Evolutionary conservation across 2,888 invertebrate species (phyloP).

Genomic region (Clivina fossor): DNA sequence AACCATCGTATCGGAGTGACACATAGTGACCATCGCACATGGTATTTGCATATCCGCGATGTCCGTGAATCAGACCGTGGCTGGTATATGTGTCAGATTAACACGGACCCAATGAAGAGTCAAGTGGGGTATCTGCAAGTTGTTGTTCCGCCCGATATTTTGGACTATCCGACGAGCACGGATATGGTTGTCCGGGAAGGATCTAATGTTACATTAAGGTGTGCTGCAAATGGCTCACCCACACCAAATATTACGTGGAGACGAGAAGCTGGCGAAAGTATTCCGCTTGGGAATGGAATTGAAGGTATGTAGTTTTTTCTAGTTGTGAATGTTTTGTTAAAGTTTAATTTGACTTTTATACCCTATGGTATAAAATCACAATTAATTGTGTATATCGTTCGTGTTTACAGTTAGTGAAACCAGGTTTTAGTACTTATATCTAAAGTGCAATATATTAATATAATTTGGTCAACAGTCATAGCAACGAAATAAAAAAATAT

Average conservation of each 20-base stretch:
- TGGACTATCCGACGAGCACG: slow-evolving; percentile 83
- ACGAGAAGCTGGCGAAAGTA: slow-evolving; percentile 72
- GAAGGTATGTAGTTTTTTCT: slow-evolving; percentile 62
- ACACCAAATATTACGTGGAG: slow-evolving; percentile 85
- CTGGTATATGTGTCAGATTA: slow-evolving; percentile 87
- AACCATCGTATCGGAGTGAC: slow-evolving; percentile 77
- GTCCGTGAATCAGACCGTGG: slow-evolving; percentile 77
- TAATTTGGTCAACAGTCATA: too few relatives aligned
- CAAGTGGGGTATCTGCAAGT: slow-evolving; percentile 53
- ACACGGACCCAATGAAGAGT: slow-evolving; percentile 85
- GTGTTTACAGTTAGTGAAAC: too few relatives aligned
- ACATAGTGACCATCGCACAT: slow-evolving; percentile 76
- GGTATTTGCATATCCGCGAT: slow-evolving; percentile 79
- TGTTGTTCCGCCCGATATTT: slow-evolving; percentile 78
- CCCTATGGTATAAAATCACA: too few relatives aligned
- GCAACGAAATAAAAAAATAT: too few relatives aligned
- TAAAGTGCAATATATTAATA: too few relatives aligned
- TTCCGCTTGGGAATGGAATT: slow-evolving; percentile 64
- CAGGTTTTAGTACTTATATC: too few relatives aligned
- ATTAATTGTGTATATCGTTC: too few relatives aligned
- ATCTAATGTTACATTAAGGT: slow-evolving; percentile 80
- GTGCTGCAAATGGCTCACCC: slow-evolving; percentile 86
- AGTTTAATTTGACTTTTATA: too few relatives aligned
- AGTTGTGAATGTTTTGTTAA: too few relatives aligned
- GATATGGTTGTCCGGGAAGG: slow-evolving; percentile 86